Evolutionary conservation across 92 coral and sea anemone genomes (phyloP), one percentile per base, ranked within the genome.

Genomic region (Palythoa grandiflora): DNA sequence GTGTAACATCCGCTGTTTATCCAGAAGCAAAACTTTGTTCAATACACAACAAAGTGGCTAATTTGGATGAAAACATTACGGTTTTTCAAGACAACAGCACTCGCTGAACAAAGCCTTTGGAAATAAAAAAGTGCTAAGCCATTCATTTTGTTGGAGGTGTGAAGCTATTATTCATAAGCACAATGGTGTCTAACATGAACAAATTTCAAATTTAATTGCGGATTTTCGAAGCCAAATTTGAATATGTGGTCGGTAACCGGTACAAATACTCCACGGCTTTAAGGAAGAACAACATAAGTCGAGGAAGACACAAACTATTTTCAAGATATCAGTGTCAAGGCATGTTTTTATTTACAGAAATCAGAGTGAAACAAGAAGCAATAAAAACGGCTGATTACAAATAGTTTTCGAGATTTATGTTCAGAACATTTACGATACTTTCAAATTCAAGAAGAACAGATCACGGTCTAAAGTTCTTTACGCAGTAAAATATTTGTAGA

Each of bases 91-190:
- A 81, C 75, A 68, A 65, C 86, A 81, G 21, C n/a, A 47, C 38
- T 51, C 55, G 19, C 20, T 35, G 74, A 81, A 81, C 75, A 81
- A 81, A 81, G 86, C 75, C 61, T 66, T 81, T 14, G 86, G 38
- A 81, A 35, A 57, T 19, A 81, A 16, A 52, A 77, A 68, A 47
- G 44, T 66, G 86, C 53, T 81, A 81, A 81, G 86, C 86, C 75
- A 88, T 78, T 83, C 77, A 83, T 88, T 89, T 91, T 88, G 81
- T 91, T 59, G 77, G 79, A 91, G 93, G 93, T 91, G 93, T 59
- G 85, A 88, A 87, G 83, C 76, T 87, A 88, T 91, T 91, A 83
- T 86, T 44, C 54, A 36, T 52, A 77, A 38, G 19, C 71, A 87
- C 84, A 90, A 87, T 80, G 85, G 40, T 19, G 84, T 78, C 81